These are phyloP conservation scores for Accipiter cooperii DNA, from an alignment of 2,113 vertebrate species.

Conservation along the genomic window DNA sequence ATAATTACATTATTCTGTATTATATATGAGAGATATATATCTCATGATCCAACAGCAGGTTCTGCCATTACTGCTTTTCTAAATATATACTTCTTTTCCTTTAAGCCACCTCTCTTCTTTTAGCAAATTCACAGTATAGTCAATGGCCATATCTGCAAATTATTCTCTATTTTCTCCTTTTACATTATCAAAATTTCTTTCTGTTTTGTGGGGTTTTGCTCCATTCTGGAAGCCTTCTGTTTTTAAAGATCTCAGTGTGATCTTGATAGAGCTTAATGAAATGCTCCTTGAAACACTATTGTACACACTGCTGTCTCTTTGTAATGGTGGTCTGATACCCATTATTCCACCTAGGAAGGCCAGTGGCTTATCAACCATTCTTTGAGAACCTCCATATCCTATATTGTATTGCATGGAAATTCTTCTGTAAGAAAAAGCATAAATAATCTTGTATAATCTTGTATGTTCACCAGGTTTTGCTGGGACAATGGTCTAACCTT, in stretches of 20 bases:
- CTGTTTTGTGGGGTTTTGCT: neutral
- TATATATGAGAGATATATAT: neutral
- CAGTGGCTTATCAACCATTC: neutral
- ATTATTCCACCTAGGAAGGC: neutral
- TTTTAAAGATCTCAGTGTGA: neutral
- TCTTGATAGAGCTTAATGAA: neutral
- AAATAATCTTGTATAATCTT: neutral
- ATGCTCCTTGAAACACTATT: neutral
- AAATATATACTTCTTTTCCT: neutral
- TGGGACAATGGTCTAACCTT: neutral
- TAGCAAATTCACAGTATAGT: neutral
- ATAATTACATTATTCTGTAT: neutral
- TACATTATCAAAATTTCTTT: neutral
- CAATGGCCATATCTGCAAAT: neutral
- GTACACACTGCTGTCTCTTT: neutral
- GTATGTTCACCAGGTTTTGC: neutral
- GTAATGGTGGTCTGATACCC: neutral
- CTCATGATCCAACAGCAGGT: neutral
- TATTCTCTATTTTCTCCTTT: neutral
- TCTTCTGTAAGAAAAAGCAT: neutral
- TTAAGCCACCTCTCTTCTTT: neutral
- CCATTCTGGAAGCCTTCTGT: neutral
- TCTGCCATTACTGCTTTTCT: neutral
- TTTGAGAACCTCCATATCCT: neutral
- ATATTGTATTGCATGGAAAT: neutral